Conservation (phyloP, 2,797 vertebrate genomes). For the Sebastes nivosus region DNA sequence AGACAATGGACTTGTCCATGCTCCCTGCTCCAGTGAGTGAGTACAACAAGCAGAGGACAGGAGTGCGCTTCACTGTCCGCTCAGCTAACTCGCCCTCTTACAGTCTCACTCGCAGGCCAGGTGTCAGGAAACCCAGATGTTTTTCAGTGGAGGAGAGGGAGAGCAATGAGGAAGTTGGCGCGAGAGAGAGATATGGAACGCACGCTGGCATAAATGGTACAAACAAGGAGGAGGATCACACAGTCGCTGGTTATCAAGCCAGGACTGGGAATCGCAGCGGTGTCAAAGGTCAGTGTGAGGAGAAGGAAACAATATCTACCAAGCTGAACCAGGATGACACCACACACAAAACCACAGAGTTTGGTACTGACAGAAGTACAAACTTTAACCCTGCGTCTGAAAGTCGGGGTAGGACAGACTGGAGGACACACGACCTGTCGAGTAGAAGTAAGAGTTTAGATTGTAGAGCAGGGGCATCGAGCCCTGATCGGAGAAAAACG, state of each 20-base stretch:
- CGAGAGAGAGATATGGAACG: not conserved
- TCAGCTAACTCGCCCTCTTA: conserved; percentile 73
- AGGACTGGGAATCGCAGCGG: conserved; percentile 1
- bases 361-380: conserved; percentile 12
- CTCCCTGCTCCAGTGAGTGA: conserved; percentile 42
- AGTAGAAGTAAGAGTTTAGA: conserved; percentile 78
- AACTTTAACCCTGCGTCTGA: conserved; percentile 15
- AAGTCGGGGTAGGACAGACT: conserved; percentile 50
- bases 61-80: conserved; percentile 68
- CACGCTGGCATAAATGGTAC: conserved; percentile 1
- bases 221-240: conserved; percentile 7
- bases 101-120: conserved; percentile 40
- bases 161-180: not conserved
- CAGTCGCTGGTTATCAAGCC: conserved; percentile 19
- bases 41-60: conserved; percentile 24
- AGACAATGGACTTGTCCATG: conserved; percentile 76
- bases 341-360: conserved; percentile 25
- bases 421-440: conserved; percentile 31
- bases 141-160: not conserved
- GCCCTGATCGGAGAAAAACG: conserved; percentile 10
- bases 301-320: not conserved
- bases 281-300: conserved; percentile 29
- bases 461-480: conserved; percentile 39
- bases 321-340: conserved; percentile 33
- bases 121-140: conserved; percentile 25